phyloP scores from a whole-genome alignment of 2,797 vertebrate genomes.

The Lophura swinhoii region DNA sequence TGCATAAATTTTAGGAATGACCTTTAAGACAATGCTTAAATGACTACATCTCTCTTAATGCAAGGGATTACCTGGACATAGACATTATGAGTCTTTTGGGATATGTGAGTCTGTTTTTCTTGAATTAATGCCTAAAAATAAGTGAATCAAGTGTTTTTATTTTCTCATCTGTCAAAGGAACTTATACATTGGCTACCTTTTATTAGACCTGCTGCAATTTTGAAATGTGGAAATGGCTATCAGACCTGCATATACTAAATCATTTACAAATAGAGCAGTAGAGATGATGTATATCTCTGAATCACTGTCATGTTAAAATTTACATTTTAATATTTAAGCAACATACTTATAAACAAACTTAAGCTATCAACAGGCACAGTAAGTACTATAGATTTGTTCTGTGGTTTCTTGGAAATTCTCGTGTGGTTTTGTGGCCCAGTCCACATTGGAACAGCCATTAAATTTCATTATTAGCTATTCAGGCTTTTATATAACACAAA shows the following conservation, averaged over 20 bases:
- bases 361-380: not conserved
- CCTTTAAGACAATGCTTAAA: not conserved
- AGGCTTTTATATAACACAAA: not conserved
- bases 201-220: not conserved
- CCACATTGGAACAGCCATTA: not conserved
- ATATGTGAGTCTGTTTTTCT: not conserved
- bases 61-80: not conserved
- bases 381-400: not conserved
- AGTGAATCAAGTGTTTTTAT: not conserved
- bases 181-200: not conserved
- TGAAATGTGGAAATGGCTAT: not conserved
- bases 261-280: not conserved
- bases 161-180: slow-evolving; percentile 4
- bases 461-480: not conserved
- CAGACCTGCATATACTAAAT: not conserved
- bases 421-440: not conserved
- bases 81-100: not conserved
- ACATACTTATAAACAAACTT: not conserved
- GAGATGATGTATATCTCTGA: not conserved
- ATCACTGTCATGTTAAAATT: not conserved
- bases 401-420: not conserved
- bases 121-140: slow-evolving; percentile 30
- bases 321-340: not conserved
- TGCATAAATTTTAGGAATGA: not conserved
- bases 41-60: not conserved